Conservation (phyloP, 2,888 invertebrate species). For the Gisinianus flammeolus region DNA sequence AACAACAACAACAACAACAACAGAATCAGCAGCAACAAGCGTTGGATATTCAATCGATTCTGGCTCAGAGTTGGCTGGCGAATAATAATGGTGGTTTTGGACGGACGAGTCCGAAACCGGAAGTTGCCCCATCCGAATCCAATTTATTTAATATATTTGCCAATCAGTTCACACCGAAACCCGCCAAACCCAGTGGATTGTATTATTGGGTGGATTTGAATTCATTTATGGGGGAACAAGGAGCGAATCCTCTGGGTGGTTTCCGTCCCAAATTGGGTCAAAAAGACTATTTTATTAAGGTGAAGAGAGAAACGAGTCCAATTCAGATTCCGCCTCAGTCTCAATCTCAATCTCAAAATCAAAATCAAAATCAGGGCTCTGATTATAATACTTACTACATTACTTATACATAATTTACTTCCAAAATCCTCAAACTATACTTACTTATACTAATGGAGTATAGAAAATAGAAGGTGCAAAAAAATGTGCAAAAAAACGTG, state of each 20-base stretch:
- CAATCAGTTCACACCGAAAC: slow-evolving; percentile 42
- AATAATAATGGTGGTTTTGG: slow-evolving; percentile 12
- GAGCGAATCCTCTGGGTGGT: slow-evolving; percentile 47
- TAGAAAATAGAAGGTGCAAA: too few species aligned
- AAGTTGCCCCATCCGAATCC: slow-evolving; percentile 37
- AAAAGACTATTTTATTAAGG: slow-evolving; percentile 49
- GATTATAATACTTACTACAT: neutral
- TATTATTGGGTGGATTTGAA: slow-evolving; percentile 56
- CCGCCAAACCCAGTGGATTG: slow-evolving; percentile 49
- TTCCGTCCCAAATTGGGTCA: slow-evolving; percentile 56
- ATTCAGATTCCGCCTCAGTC: too few species aligned
- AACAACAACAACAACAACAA: slow-evolving; percentile 2
- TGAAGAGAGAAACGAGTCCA: slow-evolving; percentile 24
- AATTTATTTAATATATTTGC: slow-evolving; percentile 46
- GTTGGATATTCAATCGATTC: slow-evolving; percentile 33
- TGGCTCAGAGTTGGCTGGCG: slow-evolving; percentile 27
- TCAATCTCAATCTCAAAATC: too few species aligned
- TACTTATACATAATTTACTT: slow-evolving; percentile 4
- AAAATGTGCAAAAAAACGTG: too few species aligned
- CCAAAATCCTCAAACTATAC: too few species aligned
- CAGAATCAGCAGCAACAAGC: slow-evolving; percentile 22
- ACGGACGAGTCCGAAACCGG: slow-evolving; percentile 9
- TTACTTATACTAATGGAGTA: too few species aligned
- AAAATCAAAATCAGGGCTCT: neutral
- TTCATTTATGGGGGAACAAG: slow-evolving; percentile 50